Base-by-base conservation (phyloP, 2,113 vertebrate species). In the Melanotaenia duboulayi region DNA sequence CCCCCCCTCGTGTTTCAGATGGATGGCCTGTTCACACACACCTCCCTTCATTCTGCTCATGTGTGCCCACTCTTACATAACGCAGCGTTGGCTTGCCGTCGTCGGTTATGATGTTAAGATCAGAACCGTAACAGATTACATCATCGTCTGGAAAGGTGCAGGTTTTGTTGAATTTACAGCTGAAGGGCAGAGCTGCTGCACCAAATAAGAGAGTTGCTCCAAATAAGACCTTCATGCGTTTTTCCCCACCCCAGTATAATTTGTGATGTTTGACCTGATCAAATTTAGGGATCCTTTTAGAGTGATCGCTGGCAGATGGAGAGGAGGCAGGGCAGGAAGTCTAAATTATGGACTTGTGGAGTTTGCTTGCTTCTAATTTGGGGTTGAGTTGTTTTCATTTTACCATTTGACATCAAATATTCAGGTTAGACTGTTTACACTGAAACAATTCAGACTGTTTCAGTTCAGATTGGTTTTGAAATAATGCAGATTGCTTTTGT, bases 121-220 rank as follows among this genome's bases (percentile, higher is more conserved):
- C 79, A 75, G 79, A 79, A 81, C 71, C 56, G 40, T 72, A 65
- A 75, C 75, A 88, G 85, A 92, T 92, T 87, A 92, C 89, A 85
- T 94, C 90, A 92, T 77, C 62, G 71, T 87, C 85, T 82, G 75
- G 84, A 87, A 79, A 73, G 84, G 72, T 46, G 72, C 83, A 76
- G 80, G 80, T 87, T 85, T 74, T 75, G 78, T 74, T 46, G 37
- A 62, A 74, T 78, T 72, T 72, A 67, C 72, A 67, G 63, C 71
- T n/a, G 70, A 65, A 11, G 56, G 46, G 32, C 61, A 78, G 65
- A 80, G 59, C 74, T 55, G 65, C 55, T 65, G 78, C 73, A 51
- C 63, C 78, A 17, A 73, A 76, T 71, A 42, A 80, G 62, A 55
- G 7, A 50, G 11, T 0, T 42, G 20, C 51, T 74, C 37, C 23